Conservation (phyloP, 2,113 vertebrate genomes). For the Perca flavescens region DNA sequence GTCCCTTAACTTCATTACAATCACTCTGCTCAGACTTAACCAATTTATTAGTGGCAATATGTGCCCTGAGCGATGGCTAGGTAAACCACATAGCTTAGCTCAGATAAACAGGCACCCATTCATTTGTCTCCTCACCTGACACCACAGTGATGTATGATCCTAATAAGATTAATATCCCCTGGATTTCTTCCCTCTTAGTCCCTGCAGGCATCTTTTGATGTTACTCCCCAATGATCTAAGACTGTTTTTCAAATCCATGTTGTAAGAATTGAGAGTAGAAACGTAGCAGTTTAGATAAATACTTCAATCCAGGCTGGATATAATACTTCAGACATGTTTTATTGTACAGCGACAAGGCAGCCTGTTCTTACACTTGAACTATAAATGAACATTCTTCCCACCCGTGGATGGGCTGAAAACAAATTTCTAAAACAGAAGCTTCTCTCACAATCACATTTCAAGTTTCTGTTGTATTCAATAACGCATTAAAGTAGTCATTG, state of each 20-base stretch:
- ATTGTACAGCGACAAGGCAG: slow-evolving; percentile 20
- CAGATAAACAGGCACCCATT: slow-evolving; percentile 97
- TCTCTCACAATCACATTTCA: slow-evolving; percentile 67
- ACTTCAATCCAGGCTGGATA: slow-evolving; percentile 27
- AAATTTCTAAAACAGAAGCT: slow-evolving; percentile 62
- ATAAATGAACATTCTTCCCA: slow-evolving; percentile 59
- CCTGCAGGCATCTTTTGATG: slow-evolving; percentile 70
- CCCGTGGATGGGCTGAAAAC: slow-evolving; percentile 47
- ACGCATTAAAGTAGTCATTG: slow-evolving; percentile 88
- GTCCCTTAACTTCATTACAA: slow-evolving; percentile 92
- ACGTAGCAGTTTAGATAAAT: slow-evolving; percentile 28
- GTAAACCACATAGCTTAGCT: slow-evolving; percentile 92
- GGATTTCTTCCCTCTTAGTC: slow-evolving; percentile 76
- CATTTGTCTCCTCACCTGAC: slow-evolving; percentile 97
- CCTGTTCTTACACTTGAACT: slow-evolving; percentile 64
- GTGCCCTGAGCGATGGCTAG: slow-evolving; percentile 88
- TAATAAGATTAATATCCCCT: slow-evolving; percentile 94
- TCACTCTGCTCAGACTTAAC: slow-evolving; percentile 87
- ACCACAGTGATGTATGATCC: slow-evolving; percentile 94
- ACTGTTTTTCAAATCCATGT: slow-evolving; percentile 45
- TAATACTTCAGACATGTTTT: slow-evolving; percentile 43
- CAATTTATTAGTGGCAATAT: slow-evolving; percentile 96
- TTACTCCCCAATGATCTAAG: slow-evolving; percentile 64
- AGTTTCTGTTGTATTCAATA: slow-evolving; percentile 73
- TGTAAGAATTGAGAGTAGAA: slow-evolving; percentile 32